A percentile compares a stretch with the other conserved stretches of the same genome.
Conservation (phyloP, 2,113 vertebrate genomes). For the Prolemur simus region DNA sequence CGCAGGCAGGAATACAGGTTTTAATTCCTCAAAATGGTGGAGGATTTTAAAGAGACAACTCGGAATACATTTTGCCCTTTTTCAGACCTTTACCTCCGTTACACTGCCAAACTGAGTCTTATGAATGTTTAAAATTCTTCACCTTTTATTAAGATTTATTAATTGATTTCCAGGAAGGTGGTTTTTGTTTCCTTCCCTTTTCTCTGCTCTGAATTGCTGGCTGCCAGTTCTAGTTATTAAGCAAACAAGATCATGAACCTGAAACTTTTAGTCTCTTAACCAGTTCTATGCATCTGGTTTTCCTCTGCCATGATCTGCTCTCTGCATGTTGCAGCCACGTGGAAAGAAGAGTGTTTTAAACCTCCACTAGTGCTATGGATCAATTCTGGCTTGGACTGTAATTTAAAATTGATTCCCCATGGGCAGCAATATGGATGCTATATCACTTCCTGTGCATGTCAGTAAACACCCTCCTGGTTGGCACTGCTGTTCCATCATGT, state of each 20-base stretch:
- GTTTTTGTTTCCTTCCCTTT: not conserved
- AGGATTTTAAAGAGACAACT: too few relatives aligned
- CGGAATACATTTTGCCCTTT: too few relatives aligned
- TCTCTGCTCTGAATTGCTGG: not conserved
- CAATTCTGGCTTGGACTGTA: not conserved
- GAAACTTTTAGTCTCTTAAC: not conserved
- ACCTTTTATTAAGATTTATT: not conserved
- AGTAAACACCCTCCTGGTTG: not conserved
- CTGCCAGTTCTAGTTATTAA: not conserved
- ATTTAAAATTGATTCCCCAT: not conserved
- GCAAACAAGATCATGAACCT: not conserved
- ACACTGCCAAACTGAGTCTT: not conserved
- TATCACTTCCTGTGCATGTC: not conserved
- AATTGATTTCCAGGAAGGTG: not conserved
- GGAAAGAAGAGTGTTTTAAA: not conserved
- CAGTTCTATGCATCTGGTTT: not conserved
- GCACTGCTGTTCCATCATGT: accelerated
- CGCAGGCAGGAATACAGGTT: too few relatives aligned
- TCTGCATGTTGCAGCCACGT: not conserved
- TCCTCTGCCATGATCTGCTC: not conserved
- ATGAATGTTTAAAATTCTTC: not conserved
- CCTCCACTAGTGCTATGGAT: not conserved
- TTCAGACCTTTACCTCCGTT: too few relatives aligned
- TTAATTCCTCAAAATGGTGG: too few relatives aligned
- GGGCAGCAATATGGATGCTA: not conserved